These are phyloP conservation scores for Drosophila carrolli DNA, from an alignment of 1,140 invertebrate genomes.

Conservation along the genomic window DNA sequence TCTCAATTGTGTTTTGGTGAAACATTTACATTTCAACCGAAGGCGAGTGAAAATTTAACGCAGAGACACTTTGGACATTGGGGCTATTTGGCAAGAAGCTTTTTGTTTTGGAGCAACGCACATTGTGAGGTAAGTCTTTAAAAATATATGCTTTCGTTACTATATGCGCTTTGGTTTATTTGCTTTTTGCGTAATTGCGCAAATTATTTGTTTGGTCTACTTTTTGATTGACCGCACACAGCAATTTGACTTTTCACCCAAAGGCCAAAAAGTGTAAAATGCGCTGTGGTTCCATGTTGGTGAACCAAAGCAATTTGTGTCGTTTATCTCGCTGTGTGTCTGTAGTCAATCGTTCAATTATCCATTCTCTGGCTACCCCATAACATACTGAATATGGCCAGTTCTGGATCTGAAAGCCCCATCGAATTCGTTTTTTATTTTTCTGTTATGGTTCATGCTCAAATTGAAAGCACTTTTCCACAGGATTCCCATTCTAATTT, in stretches of 20 bases:
- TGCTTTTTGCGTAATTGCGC: constrained; percentile 70
- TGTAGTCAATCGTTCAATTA: constrained; percentile 74
- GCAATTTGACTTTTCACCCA: constrained; percentile 77
- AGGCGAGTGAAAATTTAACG: constrained; percentile 25
- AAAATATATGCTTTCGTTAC: constrained; percentile 20
- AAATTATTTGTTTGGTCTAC: constrained; percentile 79
- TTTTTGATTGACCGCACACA: constrained; percentile 68
- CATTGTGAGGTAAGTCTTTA: constrained; percentile 53
- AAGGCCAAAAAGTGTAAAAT: constrained; percentile 47
- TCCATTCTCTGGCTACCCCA: constrained; percentile 30
- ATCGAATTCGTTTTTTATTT: constrained; percentile 35
- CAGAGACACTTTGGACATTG: constrained; percentile 46
- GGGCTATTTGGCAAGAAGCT: constrained; percentile 46
- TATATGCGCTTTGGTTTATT: constrained; percentile 23
- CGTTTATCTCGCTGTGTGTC: constrained; percentile 39
- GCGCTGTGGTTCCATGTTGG: constrained; percentile 30
- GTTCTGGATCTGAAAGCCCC: constrained; percentile 6
- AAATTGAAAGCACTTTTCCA: constrained; percentile 65
- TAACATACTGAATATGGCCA: constrained; percentile 14
- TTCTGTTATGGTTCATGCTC: constrained; percentile 64
- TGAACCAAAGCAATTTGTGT: constrained; percentile 56
- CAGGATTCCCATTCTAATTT: constrained; percentile 32
- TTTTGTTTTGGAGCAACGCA: constrained; percentile 27
- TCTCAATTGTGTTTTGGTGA: constrained; percentile 54
- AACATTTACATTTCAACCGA: constrained; percentile 41